A percentile compares a stretch with the other conserved stretches of the same genome.
These are phyloP conservation scores for Mercenaria mercenaria DNA, from an alignment of 1,140 invertebrate species.

Conservation along the genomic window DNA sequence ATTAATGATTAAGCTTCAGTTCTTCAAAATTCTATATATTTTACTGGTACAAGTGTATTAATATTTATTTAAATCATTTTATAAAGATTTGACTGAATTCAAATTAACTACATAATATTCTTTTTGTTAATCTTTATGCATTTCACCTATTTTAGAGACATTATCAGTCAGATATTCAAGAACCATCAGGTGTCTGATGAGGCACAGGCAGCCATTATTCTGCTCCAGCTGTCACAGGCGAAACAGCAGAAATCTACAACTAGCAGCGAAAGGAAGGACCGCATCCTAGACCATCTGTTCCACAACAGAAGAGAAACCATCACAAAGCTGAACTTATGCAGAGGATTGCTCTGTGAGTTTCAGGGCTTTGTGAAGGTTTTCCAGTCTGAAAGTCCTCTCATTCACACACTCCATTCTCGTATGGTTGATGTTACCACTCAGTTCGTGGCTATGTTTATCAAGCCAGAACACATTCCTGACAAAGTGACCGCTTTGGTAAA, in stretches of 20 bases:
- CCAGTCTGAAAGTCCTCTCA: slow-evolving; percentile 19
- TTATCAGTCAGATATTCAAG: not conserved
- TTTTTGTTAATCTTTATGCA: no score
- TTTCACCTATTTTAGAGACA: slow-evolving; percentile 5
- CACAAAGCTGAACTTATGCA: not conserved
- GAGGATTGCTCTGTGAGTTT: not conserved
- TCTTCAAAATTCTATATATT: no score
- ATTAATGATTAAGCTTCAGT: no score
- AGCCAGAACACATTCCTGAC: slow-evolving; percentile 47
- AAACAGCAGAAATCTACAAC: slow-evolving; percentile 24
- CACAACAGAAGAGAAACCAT: not conserved
- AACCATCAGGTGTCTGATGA: slow-evolving; percentile 45
- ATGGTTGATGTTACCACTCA: not conserved
- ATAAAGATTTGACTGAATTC: no score
- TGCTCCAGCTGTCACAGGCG: slow-evolving; percentile 28
- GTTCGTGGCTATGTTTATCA: slow-evolving; percentile 33
- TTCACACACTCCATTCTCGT: slow-evolving; percentile 5
- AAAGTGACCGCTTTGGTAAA: slow-evolving; percentile 36
- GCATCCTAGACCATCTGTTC: not conserved
- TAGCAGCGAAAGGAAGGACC: slow-evolving; percentile 8
- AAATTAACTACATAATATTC: no score
- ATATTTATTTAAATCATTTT: no score
- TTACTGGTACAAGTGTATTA: no score
- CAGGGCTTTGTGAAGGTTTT: not conserved
- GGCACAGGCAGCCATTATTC: slow-evolving; percentile 30